Evolutionary conservation across 2,113 vertebrate genomes (phyloP).

Genomic region (Corythornis vintsioides): DNA sequence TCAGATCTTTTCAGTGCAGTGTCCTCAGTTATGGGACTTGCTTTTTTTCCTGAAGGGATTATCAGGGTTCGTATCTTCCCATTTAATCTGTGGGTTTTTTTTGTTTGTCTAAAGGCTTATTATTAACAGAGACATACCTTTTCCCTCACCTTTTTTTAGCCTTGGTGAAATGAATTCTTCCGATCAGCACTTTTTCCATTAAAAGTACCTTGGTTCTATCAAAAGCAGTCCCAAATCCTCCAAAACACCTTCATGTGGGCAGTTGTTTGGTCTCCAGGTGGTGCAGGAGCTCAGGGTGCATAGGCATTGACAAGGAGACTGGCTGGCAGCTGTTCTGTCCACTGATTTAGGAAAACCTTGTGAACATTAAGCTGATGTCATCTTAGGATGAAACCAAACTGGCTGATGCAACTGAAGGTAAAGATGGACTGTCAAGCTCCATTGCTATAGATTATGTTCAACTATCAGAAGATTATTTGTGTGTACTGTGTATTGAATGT

Average conservation of each 20-base stretch:
- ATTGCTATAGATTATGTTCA: background rate
- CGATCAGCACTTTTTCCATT: background rate
- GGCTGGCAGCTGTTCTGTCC: accelerated
- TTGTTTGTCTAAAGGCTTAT: background rate
- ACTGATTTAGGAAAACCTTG: background rate
- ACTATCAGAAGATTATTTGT: background rate
- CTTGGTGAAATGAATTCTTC: background rate
- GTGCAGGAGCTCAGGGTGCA: background rate
- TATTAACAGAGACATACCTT: background rate
- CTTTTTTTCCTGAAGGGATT: background rate
- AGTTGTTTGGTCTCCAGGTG: background rate
- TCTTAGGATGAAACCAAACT: background rate
- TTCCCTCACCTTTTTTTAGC: background rate
- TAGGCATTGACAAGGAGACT: background rate
- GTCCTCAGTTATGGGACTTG: background rate
- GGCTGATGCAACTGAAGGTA: background rate
- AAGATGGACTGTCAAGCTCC: background rate
- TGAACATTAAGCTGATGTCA: background rate
- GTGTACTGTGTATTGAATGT: background rate
- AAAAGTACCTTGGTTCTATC: background rate
- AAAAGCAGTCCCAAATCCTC: background rate
- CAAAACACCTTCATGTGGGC: background rate
- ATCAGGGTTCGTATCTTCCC: background rate
- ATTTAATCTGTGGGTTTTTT: background rate
- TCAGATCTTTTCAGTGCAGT: background rate